Percentiles rank a stretch among this genome's conserved stretches.
Conservation (phyloP, 2,797 vertebrate species). For the Liasis olivaceus region DNA sequence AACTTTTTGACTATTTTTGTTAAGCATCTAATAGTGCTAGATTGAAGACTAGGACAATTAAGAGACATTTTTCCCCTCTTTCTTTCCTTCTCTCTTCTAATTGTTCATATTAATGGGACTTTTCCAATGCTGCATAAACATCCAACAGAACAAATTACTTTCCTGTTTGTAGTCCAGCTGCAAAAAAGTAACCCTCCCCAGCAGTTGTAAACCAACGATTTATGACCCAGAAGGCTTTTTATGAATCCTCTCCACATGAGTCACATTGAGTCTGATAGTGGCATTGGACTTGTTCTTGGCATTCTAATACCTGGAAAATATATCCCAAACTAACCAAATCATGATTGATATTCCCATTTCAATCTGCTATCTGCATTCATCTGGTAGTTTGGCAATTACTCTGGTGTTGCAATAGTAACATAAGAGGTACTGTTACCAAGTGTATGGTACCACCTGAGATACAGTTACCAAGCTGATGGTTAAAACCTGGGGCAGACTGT, state of each 20-base stretch:
- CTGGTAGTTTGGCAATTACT: neutral
- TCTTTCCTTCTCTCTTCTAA: neutral
- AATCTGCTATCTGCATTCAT: neutral
- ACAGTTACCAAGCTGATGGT: neutral
- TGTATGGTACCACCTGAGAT: too few species aligned
- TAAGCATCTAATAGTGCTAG: neutral
- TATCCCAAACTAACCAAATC: neutral
- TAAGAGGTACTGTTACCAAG: neutral
- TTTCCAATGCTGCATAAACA: neutral
- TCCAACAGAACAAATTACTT: neutral
- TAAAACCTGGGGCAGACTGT: neutral
- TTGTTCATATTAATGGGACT: neutral
- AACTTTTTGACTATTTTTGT: neutral
- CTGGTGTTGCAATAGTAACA: neutral
- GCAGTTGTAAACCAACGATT: neutral
- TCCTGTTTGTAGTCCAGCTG: neutral
- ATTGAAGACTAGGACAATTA: neutral
- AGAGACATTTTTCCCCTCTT: neutral
- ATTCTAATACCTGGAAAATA: neutral
- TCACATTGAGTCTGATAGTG: neutral
- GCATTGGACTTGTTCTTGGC: neutral
- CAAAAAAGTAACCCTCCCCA: neutral
- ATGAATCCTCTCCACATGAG: neutral
- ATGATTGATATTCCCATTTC: neutral
- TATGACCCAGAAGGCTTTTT: neutral